Conservation (phyloP, 2,113 vertebrate genomes). For the human (Homo sapiens) region GRCh38 chr4:46372501-46373000, state of each 20-base stretch:
- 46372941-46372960: constrained; percentile 23
- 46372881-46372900: neutral
- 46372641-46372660: neutral
- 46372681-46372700: neutral
- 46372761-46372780: neutral
- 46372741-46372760: neutral
- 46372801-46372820: neutral
- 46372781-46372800: neutral
- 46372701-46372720: neutral
- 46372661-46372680: neutral
- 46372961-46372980: neutral
- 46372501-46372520: neutral
- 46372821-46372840: neutral
- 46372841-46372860: neutral
- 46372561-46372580: neutral
- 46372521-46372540: neutral
- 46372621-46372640: neutral
- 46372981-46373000: neutral
- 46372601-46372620: neutral
- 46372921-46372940: constrained; percentile 14
- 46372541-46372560: neutral
- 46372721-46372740: neutral
- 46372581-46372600: neutral
- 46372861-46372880: neutral
- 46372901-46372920: neutral